phyloP scores from a whole-genome alignment of 2,113 vertebrate species.

The Scolopax mira region DNA sequence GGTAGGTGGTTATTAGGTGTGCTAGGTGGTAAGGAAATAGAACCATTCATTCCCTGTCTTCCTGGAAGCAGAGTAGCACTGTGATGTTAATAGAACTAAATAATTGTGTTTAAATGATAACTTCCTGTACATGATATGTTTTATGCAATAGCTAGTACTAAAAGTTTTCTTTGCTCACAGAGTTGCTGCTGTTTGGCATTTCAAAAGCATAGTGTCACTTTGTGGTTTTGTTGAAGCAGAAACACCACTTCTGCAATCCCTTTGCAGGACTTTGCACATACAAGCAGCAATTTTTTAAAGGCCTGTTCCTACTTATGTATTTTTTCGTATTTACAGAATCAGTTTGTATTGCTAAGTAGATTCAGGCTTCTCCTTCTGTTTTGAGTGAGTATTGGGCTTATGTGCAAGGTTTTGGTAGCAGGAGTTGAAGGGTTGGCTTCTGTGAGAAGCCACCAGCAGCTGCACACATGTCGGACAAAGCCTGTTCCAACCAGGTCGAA shows the following conservation, averaged over 20 bases:
- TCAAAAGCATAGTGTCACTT: not conserved
- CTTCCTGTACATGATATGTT: not conserved
- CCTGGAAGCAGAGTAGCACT: not conserved
- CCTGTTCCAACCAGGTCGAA: no score
- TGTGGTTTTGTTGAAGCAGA: not conserved
- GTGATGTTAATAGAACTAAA: not conserved
- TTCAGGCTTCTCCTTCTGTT: not conserved
- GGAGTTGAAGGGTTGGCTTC: not conserved
- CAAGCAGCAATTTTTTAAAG: not conserved
- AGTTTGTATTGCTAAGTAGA: not conserved
- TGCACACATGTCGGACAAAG: no score
- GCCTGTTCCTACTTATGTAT: not conserved
- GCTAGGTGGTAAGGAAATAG: not conserved
- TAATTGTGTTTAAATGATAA: not conserved
- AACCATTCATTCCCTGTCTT: not conserved
- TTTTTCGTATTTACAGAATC: not conserved
- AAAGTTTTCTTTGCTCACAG: not conserved
- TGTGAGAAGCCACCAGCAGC: not conserved
- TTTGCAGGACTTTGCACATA: not conserved
- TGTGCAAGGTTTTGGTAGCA: not conserved
- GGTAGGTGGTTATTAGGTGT: not conserved
- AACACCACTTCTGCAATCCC: not conserved
- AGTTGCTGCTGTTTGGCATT: not conserved
- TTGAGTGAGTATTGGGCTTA: not conserved
- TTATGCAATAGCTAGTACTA: not conserved